Percentiles rank a stretch among this genome's conserved stretches.
Evolutionary conservation across 2,888 invertebrate species (phyloP).

Genomic region (Tinea semifulvella): DNA sequence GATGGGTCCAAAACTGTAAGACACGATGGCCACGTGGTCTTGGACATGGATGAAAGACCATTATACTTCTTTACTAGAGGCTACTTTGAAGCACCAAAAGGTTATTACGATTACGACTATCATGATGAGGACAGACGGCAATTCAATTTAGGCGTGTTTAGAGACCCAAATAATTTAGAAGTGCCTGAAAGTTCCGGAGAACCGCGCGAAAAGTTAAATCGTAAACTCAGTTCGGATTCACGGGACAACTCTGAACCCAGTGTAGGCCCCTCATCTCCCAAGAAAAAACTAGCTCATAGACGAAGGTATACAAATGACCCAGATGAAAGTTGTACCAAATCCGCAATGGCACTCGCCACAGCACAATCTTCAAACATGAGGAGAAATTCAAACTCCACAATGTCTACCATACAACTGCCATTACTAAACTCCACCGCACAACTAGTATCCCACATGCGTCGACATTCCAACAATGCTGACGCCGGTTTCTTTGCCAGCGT

Average conservation of each 20-base stretch:
- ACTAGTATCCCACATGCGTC: slow-evolving; percentile 59
- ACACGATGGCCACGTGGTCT: neutral
- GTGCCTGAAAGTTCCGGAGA: neutral
- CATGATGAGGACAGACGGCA: neutral
- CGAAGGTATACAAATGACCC: slow-evolving; percentile 52
- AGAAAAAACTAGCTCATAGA: slow-evolving; percentile 46
- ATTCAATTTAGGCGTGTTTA: slow-evolving; percentile 3
- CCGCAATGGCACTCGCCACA: slow-evolving; percentile 54
- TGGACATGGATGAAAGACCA: slow-evolving; percentile 5
- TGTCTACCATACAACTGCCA: slow-evolving; percentile 69
- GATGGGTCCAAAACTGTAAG: neutral
- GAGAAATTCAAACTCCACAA: slow-evolving; percentile 69
- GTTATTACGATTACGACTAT: slow-evolving; percentile 8
- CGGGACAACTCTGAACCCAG: slow-evolving; percentile 60
- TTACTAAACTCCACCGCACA: slow-evolving; percentile 57
- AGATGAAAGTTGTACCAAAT: slow-evolving; percentile 58
- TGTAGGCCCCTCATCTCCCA: slow-evolving; percentile 56
- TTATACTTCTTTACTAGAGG: slow-evolving; percentile 2
- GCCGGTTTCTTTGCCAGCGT: slow-evolving; percentile 66
- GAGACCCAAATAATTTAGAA: neutral
- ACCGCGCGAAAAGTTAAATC: slow-evolving; percentile 44
- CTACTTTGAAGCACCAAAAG: neutral
- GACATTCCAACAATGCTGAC: slow-evolving; percentile 71
- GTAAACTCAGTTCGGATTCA: slow-evolving; percentile 57
- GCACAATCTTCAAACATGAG: slow-evolving; percentile 61